These are phyloP conservation scores for Xestoiulus laeticollis DNA, from an alignment of 2,888 invertebrate genomes.

Conservation along the genomic window DNA sequence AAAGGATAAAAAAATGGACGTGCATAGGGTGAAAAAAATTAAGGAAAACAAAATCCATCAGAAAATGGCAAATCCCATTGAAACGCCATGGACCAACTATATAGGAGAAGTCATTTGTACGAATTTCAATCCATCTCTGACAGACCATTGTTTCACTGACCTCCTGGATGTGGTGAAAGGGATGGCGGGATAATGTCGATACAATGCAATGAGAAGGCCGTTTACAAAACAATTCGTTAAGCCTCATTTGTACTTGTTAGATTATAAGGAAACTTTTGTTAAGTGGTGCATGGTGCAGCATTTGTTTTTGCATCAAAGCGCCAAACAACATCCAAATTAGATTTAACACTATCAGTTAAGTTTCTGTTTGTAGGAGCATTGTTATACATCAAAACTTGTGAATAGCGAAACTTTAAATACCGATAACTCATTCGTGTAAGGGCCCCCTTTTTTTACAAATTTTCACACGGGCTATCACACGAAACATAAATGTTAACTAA, in stretches of 20 bases:
- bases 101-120: neutral
- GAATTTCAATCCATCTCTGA: slow-evolving; percentile 2
- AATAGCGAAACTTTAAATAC: too few species aligned
- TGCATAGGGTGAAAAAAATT: neutral
- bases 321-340: too few species aligned
- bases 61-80: slow-evolving; percentile 9
- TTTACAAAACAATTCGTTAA: neutral
- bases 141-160: slow-evolving; percentile 22
- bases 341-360: too few species aligned
- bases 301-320: neutral
- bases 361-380: too few species aligned
- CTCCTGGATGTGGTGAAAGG: slow-evolving; percentile 21
- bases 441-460: too few species aligned
- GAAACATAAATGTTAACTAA: too few species aligned
- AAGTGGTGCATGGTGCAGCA: neutral
- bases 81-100: neutral
- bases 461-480: too few species aligned
- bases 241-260: neutral
- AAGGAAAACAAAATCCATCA: neutral
- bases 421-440: too few species aligned
- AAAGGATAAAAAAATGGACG: neutral
- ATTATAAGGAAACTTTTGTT: neutral
- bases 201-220: neutral
- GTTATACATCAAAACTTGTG: too few species aligned
- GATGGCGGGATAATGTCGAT: neutral